Conservation (phyloP, 53 echinoderm and acorn worm genomes). For the Stichopus horrens region DNA sequence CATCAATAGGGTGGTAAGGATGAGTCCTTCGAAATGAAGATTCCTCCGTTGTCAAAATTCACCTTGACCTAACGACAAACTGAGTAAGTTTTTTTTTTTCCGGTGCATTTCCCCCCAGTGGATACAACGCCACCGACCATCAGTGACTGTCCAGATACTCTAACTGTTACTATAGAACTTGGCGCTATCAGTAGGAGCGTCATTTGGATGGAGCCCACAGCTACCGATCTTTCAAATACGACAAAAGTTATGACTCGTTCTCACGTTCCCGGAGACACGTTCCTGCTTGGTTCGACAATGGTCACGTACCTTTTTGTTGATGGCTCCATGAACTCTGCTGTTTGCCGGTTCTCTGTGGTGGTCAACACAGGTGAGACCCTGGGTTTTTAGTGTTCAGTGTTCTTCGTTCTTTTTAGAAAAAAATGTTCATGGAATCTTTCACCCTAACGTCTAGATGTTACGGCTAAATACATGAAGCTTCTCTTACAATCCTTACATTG, state of each 20-base stretch:
- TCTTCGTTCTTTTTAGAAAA: too few relatives aligned
- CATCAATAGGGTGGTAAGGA: not conserved
- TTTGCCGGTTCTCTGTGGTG: slow-evolving; percentile 37
- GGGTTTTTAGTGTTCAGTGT: too few relatives aligned
- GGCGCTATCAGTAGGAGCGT: slow-evolving; percentile 47
- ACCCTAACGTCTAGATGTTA: too few relatives aligned
- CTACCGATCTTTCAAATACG: slow-evolving; percentile 52
- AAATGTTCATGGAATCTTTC: too few relatives aligned
- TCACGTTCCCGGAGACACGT: slow-evolving; percentile 34
- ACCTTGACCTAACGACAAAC: too few relatives aligned
- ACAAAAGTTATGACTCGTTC: slow-evolving; percentile 10
- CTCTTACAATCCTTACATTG: too few relatives aligned
- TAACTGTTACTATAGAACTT: slow-evolving; percentile 46
- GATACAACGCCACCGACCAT: slow-evolving; percentile 55
- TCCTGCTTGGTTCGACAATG: slow-evolving; percentile 48
- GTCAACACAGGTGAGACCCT: not conserved
- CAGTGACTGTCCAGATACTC: not conserved
- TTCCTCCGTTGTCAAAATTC: too few relatives aligned
- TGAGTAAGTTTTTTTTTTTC: too few relatives aligned
- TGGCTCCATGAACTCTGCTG: not conserved
- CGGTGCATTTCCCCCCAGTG: slow-evolving; percentile 11
- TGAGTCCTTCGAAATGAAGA: too few relatives aligned
- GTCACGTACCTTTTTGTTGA: slow-evolving; percentile 58
- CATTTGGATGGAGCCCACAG: slow-evolving; percentile 50
- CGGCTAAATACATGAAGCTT: too few relatives aligned